Conservation (phyloP, 2,888 invertebrate species). For the Zygogramma bicolorata region DNA sequence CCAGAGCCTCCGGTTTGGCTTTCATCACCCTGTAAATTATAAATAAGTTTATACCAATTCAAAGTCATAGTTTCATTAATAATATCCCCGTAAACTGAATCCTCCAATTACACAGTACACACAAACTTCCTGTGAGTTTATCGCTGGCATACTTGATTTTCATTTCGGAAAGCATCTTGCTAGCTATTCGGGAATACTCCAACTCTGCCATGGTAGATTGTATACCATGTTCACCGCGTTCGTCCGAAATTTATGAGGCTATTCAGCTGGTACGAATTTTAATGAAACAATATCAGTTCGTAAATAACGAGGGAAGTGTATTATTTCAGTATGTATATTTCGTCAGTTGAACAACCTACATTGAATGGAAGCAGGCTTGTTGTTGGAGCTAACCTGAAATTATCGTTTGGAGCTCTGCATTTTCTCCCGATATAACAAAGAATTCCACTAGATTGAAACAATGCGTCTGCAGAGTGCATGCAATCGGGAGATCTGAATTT, state of each 20-base stretch:
- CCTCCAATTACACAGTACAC: not conserved
- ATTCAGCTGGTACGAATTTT: slow-evolving; percentile 33
- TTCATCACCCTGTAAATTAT: too few relatives aligned
- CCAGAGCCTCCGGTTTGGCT: too few relatives aligned
- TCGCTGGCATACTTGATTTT: not conserved
- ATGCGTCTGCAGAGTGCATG: too few relatives aligned
- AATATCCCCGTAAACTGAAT: not conserved
- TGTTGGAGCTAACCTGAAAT: not conserved
- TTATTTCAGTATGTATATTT: slow-evolving; percentile 8
- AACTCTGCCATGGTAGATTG: not conserved
- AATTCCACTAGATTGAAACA: not conserved
- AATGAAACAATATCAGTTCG: slow-evolving; percentile 35
- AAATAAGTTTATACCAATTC: too few relatives aligned
- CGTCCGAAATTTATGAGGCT: slow-evolving; percentile 28
- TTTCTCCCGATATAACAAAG: not conserved
- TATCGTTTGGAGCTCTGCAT: not conserved
- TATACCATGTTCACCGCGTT: not conserved
- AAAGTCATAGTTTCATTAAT: not conserved
- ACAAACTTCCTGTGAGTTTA: not conserved
- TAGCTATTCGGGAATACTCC: not conserved
- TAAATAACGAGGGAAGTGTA: not conserved
- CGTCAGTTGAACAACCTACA: not conserved
- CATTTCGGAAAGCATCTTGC: not conserved
- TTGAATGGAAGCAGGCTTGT: not conserved
- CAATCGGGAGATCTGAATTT: too few relatives aligned